phyloP scores from a whole-genome alignment of 1,140 invertebrate species.

The Trachymyrmex septentrionalis region DNA sequence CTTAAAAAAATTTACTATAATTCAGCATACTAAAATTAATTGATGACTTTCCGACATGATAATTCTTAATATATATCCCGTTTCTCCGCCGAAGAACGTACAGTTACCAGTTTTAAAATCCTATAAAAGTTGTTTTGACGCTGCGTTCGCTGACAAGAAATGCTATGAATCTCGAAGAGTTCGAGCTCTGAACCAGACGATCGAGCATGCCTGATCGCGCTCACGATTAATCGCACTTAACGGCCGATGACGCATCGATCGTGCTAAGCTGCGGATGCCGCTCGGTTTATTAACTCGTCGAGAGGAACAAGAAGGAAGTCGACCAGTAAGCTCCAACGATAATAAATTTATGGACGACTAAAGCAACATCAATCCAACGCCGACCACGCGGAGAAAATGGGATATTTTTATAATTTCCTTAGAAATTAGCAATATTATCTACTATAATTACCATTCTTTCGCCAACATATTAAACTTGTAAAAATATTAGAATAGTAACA shows the following conservation, averaged over 20 bases:
- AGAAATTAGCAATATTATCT: neutral
- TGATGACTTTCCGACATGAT: slow-evolving; percentile 6
- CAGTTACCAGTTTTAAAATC: slow-evolving; percentile 61
- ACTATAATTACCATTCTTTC: neutral
- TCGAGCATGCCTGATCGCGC: slow-evolving; percentile 34
- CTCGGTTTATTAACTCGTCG: slow-evolving; percentile 52
- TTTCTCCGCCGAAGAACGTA: neutral
- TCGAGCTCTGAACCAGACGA: slow-evolving; percentile 48
- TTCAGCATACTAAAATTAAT: neutral
- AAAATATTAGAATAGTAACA: neutral
- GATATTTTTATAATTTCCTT: slow-evolving; percentile 32
- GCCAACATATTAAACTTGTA: neutral
- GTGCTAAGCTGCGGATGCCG: slow-evolving; percentile 30
- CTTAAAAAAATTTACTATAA: neutral
- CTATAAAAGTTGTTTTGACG: slow-evolving; percentile 56
- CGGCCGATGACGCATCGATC: slow-evolving; percentile 61
- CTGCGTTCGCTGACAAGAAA: slow-evolving; percentile 44
- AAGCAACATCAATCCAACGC: slow-evolving; percentile 22
- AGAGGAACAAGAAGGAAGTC: slow-evolving; percentile 49
- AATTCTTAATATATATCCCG: slow-evolving; percentile 31
- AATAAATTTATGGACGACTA: slow-evolving; percentile 15
- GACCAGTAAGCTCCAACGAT: slow-evolving; percentile 28
- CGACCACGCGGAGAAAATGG: neutral
- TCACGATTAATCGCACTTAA: slow-evolving; percentile 67
- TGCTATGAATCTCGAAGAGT: slow-evolving; percentile 62